Conservation (phyloP, 2,113 vertebrate species). For the Coracopsis vasa region DNA sequence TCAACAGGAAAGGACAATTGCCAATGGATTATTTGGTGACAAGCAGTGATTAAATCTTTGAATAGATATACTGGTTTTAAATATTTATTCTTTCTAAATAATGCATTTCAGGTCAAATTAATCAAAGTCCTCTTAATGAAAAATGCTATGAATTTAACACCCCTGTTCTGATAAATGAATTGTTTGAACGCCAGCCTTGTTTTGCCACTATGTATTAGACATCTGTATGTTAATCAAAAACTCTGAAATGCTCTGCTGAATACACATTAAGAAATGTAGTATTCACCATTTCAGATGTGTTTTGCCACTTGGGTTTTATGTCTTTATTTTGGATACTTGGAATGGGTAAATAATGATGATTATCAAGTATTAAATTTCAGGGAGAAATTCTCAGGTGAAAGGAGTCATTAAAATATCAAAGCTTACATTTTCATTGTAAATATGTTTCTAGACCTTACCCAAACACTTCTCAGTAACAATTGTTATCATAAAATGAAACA, state of each 20-base stretch:
- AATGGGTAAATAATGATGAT: not conserved
- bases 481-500: not conserved
- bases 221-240: not conserved
- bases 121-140: not conserved
- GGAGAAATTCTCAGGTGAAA: not conserved
- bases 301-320: not conserved
- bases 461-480: not conserved
- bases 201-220: not conserved
- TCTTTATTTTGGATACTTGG: not conserved
- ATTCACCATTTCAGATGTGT: not conserved
- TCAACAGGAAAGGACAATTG: not conserved
- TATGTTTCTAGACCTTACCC: not conserved
- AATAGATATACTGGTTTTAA: not conserved
- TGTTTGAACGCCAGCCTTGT: not conserved
- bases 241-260: not conserved
- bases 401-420: not conserved
- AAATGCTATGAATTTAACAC: not conserved
- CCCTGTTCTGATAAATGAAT: not conserved
- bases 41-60: not conserved
- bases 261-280: not conserved
- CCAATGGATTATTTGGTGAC: not conserved
- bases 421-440: not conserved
- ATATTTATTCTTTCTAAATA: conserved; percentile 18
- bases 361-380: not conserved
- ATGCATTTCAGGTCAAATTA: not conserved